Evolutionary conservation across 2,113 vertebrate genomes (phyloP).

Genomic region (Turdus rufiventris): DNA sequence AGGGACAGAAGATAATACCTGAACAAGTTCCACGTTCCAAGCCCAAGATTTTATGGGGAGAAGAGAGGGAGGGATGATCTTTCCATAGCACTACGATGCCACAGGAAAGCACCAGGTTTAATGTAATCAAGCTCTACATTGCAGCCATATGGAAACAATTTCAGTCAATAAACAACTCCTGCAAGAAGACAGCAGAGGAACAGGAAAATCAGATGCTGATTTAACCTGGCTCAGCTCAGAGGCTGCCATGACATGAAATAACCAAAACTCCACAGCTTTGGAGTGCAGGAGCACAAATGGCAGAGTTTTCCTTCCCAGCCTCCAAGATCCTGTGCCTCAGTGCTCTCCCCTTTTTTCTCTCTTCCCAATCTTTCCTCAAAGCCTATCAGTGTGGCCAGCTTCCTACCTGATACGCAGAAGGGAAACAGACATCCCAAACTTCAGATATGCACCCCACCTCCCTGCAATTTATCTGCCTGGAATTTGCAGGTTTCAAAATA

Average conservation of each 20-base stretch:
- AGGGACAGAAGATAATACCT: neutral
- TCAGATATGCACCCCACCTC: rapidly evolving
- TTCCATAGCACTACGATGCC: constrained; percentile 1
- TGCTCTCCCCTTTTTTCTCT: neutral
- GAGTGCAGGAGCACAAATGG: neutral
- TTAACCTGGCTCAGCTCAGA: neutral
- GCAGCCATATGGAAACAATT: constrained; percentile 69
- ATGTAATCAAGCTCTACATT: constrained; percentile 62
- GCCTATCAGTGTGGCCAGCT: neutral
- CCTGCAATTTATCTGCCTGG: neutral
- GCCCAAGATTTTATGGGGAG: neutral
- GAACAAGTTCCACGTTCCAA: neutral
- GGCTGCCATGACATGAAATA: neutral
- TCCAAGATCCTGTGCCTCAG: neutral
- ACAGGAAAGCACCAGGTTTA: constrained; percentile 59
- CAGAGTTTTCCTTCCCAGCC: neutral
- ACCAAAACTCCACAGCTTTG: neutral
- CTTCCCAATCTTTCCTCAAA: neutral
- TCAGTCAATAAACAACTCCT: constrained; percentile 62
- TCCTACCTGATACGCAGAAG: neutral
- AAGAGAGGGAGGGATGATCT: neutral
- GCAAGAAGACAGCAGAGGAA: constrained; percentile 29
- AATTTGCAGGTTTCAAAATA: neutral
- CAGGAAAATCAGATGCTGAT: constrained; percentile 24
- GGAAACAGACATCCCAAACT: constrained; percentile 1